Percentiles rank a stretch among this genome's conserved stretches.
phyloP scores from a whole-genome alignment of 2,888 invertebrate species.

The Schrankia costaestrigalis region DNA sequence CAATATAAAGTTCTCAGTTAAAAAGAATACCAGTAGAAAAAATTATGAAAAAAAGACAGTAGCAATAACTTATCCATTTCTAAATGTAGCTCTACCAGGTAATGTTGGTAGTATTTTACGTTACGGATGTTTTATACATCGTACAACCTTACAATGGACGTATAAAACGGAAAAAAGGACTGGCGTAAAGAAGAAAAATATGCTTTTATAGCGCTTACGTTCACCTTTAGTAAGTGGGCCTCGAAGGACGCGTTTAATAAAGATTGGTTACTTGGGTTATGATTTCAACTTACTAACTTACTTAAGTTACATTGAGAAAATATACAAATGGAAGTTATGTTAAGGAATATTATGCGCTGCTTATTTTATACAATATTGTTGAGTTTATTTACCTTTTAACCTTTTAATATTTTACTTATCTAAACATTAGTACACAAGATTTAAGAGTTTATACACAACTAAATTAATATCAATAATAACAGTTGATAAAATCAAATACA shows the following conservation, averaged over 20 bases:
- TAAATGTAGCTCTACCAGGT: constrained; percentile 25
- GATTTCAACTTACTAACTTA: constrained; percentile 30
- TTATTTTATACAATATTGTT: too few species aligned
- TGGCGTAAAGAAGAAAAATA: constrained; percentile 43
- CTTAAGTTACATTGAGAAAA: constrained; percentile 14
- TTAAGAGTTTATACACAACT: too few species aligned
- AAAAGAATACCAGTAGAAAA: constrained; percentile 20
- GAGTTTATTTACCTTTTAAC: too few species aligned
- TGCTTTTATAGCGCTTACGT: constrained; percentile 38
- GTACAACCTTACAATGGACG: constrained; percentile 41
- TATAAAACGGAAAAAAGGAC: constrained; percentile 28
- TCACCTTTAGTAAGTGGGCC: constrained; percentile 13
- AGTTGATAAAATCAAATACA: too few species aligned
- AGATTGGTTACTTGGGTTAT: constrained; percentile 51
- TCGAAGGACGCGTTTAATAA: constrained; percentile 40
- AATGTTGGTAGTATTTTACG: constrained; percentile 44
- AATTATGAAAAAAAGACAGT: constrained; percentile 15
- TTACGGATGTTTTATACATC: constrained; percentile 43
- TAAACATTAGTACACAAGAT: too few species aligned
- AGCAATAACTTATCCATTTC: constrained; percentile 26
- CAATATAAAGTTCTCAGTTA: too few species aligned
- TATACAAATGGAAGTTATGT: too few species aligned
- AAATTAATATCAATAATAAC: too few species aligned
- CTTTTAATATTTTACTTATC: too few species aligned
- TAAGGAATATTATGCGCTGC: too few species aligned